phyloP scores from a whole-genome alignment of 2,113 vertebrate genomes.

The Taurulus bubalis region DNA sequence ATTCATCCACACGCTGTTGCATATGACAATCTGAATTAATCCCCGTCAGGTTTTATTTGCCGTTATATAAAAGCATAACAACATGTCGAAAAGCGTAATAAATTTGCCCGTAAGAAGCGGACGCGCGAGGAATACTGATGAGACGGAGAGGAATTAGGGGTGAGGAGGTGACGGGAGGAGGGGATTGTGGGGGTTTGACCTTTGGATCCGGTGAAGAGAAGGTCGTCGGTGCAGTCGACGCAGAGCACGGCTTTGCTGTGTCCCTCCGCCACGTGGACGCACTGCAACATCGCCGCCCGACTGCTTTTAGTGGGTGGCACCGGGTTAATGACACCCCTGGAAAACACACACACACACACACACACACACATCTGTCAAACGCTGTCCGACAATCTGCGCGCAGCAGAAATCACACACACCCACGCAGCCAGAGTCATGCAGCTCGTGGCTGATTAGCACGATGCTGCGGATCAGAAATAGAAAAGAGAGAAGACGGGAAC shows the following conservation, averaged over 20 bases:
- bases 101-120: not conserved
- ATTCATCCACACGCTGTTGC: slow-evolving; percentile 25
- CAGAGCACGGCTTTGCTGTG: slow-evolving; percentile 96
- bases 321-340: slow-evolving; percentile 94
- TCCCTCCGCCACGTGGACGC: slow-evolving; percentile 92
- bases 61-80: slow-evolving; percentile 4
- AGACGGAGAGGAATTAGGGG: not conserved
- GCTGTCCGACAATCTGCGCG: not conserved
- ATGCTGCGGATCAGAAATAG: slow-evolving; percentile 43
- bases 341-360: slow-evolving; percentile 45
- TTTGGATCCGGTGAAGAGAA: slow-evolving; percentile 99
- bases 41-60: slow-evolving; percentile 48
- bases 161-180: not conserved
- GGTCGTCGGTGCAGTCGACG: slow-evolving; percentile 95
- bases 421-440: slow-evolving; percentile 19
- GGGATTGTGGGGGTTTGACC: slow-evolving; percentile 77
- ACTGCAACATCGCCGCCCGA: slow-evolving; percentile 85
- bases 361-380: not conserved
- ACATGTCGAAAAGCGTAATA: slow-evolving; percentile 32
- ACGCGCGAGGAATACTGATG: slow-evolving; percentile 13
- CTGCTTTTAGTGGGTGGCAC: slow-evolving; percentile 86
- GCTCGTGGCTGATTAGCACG: slow-evolving; percentile 25
- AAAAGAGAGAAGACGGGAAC: not conserved
- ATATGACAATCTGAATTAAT: slow-evolving; percentile 44
- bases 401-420: slow-evolving; percentile 8